Base-by-base conservation (phyloP, 2,888 invertebrate genomes). In the Gandaritis pyraliata region DNA sequence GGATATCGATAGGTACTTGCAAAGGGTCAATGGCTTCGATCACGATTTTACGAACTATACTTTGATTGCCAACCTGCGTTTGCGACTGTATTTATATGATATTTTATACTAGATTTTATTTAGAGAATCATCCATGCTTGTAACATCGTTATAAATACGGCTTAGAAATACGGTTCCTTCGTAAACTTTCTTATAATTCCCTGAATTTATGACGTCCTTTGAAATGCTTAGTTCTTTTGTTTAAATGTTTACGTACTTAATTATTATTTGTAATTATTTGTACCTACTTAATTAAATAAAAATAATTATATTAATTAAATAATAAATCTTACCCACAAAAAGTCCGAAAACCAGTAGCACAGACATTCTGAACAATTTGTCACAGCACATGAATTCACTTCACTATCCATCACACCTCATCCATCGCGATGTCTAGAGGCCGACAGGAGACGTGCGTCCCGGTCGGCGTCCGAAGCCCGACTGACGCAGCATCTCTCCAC, bases 401-500 rank as follows among this genome's bases (percentile, higher is more conserved):
- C 74, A 72, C 70, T 60, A 56, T 38, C 47, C 56, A 58, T 57
- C 52, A 50, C 68, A 70, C 64, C 60, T 43, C 56, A 66, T 65
- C 68, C 66, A 65, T 61, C 18, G 47, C 61, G 66, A 45, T 52
- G 36, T 54, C 64, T 53, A 33, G 58, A 36, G 58, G 50, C n/a
- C 23, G 43, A 5, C 13, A 23, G 11, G 16, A 30, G 54, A 68
- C 74, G 72, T 80, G 70, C 72, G 70, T 49, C 60, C 65, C 51
- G 43, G 62, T 16, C 72, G 65, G 67, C 67, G 69, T 75, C 69
- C 72, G 62, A 65, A 65, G 66, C 65, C 69, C 71, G 78, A 90
- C 90, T 90, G 88, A 81, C 83, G 84, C 83, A 78, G 76, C 82
- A 78, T 77, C 75, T 72, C 73, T 73, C 72, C 72, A 67, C 71